Base-by-base conservation (phyloP, 2,888 invertebrate species). In the Campaea margaritaria region DNA sequence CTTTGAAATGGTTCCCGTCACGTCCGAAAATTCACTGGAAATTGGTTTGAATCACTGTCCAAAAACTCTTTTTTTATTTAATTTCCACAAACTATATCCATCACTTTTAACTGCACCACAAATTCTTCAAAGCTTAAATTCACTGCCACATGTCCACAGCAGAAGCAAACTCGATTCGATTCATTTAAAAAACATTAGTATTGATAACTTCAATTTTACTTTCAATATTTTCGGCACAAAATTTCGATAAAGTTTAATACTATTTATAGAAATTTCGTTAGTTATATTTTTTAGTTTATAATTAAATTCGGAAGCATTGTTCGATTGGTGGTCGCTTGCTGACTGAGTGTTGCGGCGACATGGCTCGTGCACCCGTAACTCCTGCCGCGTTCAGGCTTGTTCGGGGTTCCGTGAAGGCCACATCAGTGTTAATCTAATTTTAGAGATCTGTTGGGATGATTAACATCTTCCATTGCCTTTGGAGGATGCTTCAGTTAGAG, bases 341-440 rank as follows among this genome's bases (percentile, higher is more conserved):
- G 36, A 50, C 58, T 62, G 54, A 57, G 34, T 48, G 50, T 48
- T 10, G 43, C 56, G 50, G 55, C 61, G 64, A 64, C 53, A 58
- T 62, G 61, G 31, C 45, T 49, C 21, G 58, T 61, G 64, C 58
- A 45, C 46, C 53, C 51, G 54, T 53, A n/a, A 28, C 74, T 83
- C 81, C 74, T 77, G 70, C 63, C 66, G 49, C 55, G 57, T 56
- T 46, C 69, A 61, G 65, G 10, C 7, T 7, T 31, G 31, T 9
- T 31, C 63, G 53, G 59, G 54, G 57, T 68, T 61, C 62, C 41
- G 46, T 55, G 56, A 53, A 58, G 57, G 57, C 34, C 51, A 43
- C 41, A 39, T 46, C 16, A 10, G n/a, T 61, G 64, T 46, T 65
- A 57, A 45, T 58, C 46, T 43, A 36, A 50, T 46, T 52, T 55